These are phyloP conservation scores for Torymus texanus DNA, from an alignment of 2,888 invertebrate species.

Conservation along the genomic window DNA sequence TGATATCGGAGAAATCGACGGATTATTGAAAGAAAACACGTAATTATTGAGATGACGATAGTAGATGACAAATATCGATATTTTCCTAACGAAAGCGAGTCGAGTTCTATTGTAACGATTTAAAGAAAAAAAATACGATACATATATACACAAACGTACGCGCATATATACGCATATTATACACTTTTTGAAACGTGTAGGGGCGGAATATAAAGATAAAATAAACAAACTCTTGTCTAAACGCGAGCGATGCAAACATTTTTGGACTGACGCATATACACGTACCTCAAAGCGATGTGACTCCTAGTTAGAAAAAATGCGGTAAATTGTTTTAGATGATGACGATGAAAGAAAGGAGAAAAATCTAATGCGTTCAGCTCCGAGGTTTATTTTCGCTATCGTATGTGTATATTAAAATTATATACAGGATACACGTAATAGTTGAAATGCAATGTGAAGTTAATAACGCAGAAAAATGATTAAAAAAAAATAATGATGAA, in stretches of 20 bases:
- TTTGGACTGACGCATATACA: constrained; percentile 69
- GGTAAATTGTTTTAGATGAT: constrained; percentile 56
- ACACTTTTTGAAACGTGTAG: constrained; percentile 31
- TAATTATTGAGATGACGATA: constrained; percentile 56
- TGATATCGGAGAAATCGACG: constrained; percentile 46
- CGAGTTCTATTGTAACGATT: constrained; percentile 52
- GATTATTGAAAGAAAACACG: constrained; percentile 46
- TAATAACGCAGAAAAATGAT: constrained; percentile 38
- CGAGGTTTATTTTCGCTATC: constrained; percentile 70
- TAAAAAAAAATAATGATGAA: constrained; percentile 37
- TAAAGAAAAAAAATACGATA: constrained; percentile 38
- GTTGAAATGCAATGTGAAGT: constrained; percentile 50
- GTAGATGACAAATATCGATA: constrained; percentile 59
- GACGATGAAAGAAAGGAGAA: constrained; percentile 49
- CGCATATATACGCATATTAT: constrained; percentile 51
- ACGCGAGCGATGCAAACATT: constrained; percentile 57
- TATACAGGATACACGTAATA: constrained; percentile 41
- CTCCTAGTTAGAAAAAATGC: constrained; percentile 67
- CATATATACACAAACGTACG: constrained; percentile 50
- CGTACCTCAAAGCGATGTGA: constrained; percentile 74
- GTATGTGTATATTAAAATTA: constrained; percentile 60
- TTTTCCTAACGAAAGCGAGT: constrained; percentile 57
- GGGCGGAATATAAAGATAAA: constrained; percentile 13
- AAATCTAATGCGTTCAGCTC: constrained; percentile 58
- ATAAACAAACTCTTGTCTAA: constrained; percentile 55